These are phyloP conservation scores for Apogon talboti DNA, from an alignment of 2,797 vertebrate species.

Conservation along the genomic window DNA sequence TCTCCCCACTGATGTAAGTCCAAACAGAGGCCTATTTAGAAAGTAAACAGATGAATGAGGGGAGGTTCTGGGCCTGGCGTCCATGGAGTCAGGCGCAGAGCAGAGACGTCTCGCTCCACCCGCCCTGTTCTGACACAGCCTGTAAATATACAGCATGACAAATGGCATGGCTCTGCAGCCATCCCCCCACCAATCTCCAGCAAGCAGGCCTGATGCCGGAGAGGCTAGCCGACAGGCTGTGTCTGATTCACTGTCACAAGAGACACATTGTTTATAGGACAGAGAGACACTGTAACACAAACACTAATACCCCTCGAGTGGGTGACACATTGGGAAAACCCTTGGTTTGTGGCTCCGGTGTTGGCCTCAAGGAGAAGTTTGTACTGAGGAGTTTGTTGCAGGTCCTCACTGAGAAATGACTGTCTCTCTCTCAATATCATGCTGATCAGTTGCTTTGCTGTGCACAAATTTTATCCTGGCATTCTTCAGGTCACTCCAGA, in stretches of 20 bases:
- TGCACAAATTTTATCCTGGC: conserved; percentile 37
- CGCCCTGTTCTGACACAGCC: conserved; percentile 76
- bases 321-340: conserved; percentile 76
- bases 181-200: conserved; percentile 71
- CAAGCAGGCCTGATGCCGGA: conserved; percentile 70
- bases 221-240: conserved; percentile 71
- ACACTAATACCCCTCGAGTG: conserved; percentile 77
- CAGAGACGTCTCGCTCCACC: conserved; percentile 75
- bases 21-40: conserved; percentile 88
- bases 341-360: conserved; percentile 65
- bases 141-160: conserved; percentile 84
- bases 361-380: conserved; percentile 48
- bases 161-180: conserved; percentile 76
- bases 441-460: conserved; percentile 51
- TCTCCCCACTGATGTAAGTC: conserved; percentile 87
- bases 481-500: conserved; percentile 43
- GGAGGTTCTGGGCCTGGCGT: conserved; percentile 77
- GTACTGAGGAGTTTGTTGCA: conserved; percentile 38
- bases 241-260: conserved; percentile 79
- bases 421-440: conserved; percentile 26
- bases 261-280: conserved; percentile 79
- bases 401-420: conserved; percentile 29
- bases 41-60: conserved; percentile 87
- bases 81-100: conserved; percentile 71
- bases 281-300: conserved; percentile 77